Evolutionary conservation across 2,888 invertebrate species (phyloP), one percentile per base, ranked within the genome.

Genomic region (Actias luna): DNA sequence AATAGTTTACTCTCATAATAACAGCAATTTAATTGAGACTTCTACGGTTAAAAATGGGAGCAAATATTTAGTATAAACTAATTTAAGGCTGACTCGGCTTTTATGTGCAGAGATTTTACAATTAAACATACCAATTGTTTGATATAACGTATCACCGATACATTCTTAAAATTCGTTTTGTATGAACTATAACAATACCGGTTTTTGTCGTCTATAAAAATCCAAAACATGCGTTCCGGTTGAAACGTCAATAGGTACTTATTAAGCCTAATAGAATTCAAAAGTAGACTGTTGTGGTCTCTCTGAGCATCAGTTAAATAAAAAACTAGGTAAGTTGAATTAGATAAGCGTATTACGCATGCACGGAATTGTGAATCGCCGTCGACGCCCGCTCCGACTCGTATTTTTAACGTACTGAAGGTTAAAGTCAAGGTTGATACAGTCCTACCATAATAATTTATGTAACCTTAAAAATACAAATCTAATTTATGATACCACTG

Each of bases 341-440:
- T 61, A 33, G 55, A 33, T 31, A 61, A 59, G 59, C 55, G 59
- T 55, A 63, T 63, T 59, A 63, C 55, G 63, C 63, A 63, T 55
- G 59, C 63, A 52, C 59, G 59, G 63, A 63, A 61, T 61, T 31
- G 39, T 59, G 35, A 58, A 62, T 50, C 59, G 31, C 25, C 35
- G 60, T 35, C 35, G 63, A 39, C 60, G 39, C 46, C 25, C 46
- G 46, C 57, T 36, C 57, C 55, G 22, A 57, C 52, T 46, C 25
- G 60, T 42, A 52, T 61, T n/a, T 46, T 31, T 52, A 29, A 39
- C 36, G 18, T 29, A 42, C 36, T 59, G 63, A 64, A 64, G 64
- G 60, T 61, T 61, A 64, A 64, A 64, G 64, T 64, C 64, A 64
- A 58, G 64, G 64, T 58, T 59, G 39, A 36, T 59, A 63, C 29